Evolutionary conservation across 2,113 vertebrate species (phyloP), one percentile per base, ranked within the genome.

Genomic region (Sterrhoptilus dennistouni): DNA sequence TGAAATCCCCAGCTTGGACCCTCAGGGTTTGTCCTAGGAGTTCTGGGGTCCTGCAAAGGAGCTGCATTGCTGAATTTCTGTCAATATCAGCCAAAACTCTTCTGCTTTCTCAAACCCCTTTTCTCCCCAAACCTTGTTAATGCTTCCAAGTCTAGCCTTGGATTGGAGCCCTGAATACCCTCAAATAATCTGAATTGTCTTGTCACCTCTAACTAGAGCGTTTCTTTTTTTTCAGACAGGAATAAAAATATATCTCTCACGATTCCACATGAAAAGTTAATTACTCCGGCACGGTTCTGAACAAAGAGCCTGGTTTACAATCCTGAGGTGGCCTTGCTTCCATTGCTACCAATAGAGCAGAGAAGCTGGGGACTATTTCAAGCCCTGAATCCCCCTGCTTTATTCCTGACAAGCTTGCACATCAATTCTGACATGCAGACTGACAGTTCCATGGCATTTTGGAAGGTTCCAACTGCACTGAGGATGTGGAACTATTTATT

Each of bases 391-490:
- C 20, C 44, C 63, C 49, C 82, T 85, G 74, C 72, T 66, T 87
- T 83, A 83, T 40, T 83, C 50, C 91, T 89, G 90, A 93, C 92
- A 76, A 81, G 85, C 40, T 20, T 80, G 74, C 53, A 44, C 63
- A 77, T 87, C 2, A 27, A 35, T 80, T 60, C 60, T 91, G 91
- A 88, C 90, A 22, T 29, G 75, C 91, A 93, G 83, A 86, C 70
- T 91, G 96, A 88, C 79, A 95, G 81, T 83, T 88, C 61, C 42
- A 2, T 93, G 93, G 80, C 92, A 87, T 92, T 96, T 91, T 78
- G 85, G 77, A n/a, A 63, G 66, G 52, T 76, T 92, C 70, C 71
- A 74, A 83, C 69, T 47, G 33, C 72, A 69, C 65, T 28, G 11
- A 56, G 57, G 38, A 77, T 42, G 69, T 77, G 66, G 50, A 25